Evolutionary conservation across 1,140 invertebrate species (phyloP).

Genomic region (Batillaria attramentaria): DNA sequence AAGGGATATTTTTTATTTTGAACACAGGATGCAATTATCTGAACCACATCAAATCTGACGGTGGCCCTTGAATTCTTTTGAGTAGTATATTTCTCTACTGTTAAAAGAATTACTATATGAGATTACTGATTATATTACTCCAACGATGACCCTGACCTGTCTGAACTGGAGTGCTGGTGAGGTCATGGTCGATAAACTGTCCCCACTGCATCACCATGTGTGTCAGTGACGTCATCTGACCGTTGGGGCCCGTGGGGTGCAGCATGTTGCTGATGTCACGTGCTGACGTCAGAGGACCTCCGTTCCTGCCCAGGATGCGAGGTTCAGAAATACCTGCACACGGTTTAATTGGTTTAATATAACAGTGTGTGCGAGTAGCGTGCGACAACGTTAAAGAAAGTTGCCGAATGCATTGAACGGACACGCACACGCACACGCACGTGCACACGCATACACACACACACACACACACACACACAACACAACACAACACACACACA

Average conservation of each 20-base stretch:
- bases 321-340: not conserved
- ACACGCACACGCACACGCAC: not conserved
- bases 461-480: slow-evolving; percentile 19
- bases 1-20: too few species aligned
- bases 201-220: slow-evolving; percentile 98
- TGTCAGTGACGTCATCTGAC: slow-evolving; percentile 12
- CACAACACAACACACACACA: slow-evolving; percentile 15
- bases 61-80: too few species aligned
- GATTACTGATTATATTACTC: too few species aligned
- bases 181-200: slow-evolving; percentile 95
- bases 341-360: too few species aligned
- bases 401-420: too few species aligned
- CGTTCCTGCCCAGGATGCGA: not conserved
- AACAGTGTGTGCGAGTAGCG: too few species aligned
- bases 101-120: too few species aligned
- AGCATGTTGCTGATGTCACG: slow-evolving; percentile 11
- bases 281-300: not conserved
- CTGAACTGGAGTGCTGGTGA: slow-evolving; percentile 69
- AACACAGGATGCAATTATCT: too few species aligned
- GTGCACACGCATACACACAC: not conserved
- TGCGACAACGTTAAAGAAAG: not conserved
- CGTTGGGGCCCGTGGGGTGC: slow-evolving; percentile 6
- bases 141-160: slow-evolving; percentile 8
- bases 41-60: too few species aligned
- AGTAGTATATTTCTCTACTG: too few species aligned